A percentile compares a stretch with the other conserved stretches of the same genome.
These are phyloP conservation scores for Hemitrygon akajei DNA, from an alignment of 2,797 vertebrate species.

Conservation along the genomic window DNA sequence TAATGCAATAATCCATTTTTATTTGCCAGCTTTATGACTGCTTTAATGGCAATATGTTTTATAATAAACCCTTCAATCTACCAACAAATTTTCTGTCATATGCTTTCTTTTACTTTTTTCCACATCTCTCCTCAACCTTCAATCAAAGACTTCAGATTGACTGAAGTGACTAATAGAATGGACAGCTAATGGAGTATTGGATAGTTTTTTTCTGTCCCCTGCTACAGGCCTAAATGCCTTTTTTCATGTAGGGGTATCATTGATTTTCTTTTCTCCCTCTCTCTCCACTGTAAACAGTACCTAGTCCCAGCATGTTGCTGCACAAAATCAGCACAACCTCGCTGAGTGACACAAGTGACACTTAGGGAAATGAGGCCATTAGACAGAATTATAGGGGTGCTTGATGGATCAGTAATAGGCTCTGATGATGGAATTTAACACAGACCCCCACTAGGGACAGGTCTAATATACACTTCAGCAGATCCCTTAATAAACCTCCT, in stretches of 20 bases:
- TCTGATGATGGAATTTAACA: slow-evolving; percentile 89
- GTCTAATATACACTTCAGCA: slow-evolving; percentile 67
- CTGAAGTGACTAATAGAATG: slow-evolving; percentile 74
- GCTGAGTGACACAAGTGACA: slow-evolving; percentile 66
- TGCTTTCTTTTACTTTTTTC: slow-evolving; percentile 39
- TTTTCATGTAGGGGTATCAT: slow-evolving; percentile 35
- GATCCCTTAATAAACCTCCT: slow-evolving; percentile 68
- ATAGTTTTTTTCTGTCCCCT: slow-evolving; percentile 60
- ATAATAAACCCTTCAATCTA: slow-evolving; percentile 53
- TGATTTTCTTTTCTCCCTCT: slow-evolving; percentile 3
- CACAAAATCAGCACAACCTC: slow-evolving; percentile 50
- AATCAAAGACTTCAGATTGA: slow-evolving; percentile 66
- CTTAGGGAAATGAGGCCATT: slow-evolving; percentile 94
- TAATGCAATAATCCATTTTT: slow-evolving; percentile 68
- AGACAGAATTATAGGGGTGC: slow-evolving; percentile 76
- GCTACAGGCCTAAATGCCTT: slow-evolving; percentile 45
- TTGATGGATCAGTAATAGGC: slow-evolving; percentile 88
- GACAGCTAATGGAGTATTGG: slow-evolving; percentile 75
- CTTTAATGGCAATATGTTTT: slow-evolving; percentile 45
- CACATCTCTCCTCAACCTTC: slow-evolving; percentile 64
- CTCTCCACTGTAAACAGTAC: neutral
- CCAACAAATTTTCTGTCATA: slow-evolving; percentile 53
- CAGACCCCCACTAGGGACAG: slow-evolving; percentile 68
- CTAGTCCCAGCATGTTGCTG: slow-evolving; percentile 37
- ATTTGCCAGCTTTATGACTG: slow-evolving; percentile 53